Conservation (phyloP, 92 coral and sea anemone species). For the Zoanthus solanderi region DNA sequence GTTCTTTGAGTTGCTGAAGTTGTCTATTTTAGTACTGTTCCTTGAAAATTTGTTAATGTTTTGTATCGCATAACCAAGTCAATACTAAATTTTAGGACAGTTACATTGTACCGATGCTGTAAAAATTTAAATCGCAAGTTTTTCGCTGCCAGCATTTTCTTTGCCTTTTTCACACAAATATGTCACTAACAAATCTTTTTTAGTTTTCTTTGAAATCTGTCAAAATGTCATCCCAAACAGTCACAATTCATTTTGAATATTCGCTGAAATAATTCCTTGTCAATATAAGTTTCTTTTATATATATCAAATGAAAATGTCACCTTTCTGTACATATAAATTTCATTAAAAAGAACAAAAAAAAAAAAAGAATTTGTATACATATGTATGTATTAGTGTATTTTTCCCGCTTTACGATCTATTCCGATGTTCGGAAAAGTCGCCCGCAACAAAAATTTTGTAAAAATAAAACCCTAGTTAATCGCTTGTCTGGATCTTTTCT, state of each 20-base stretch:
- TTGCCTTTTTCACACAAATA: conserved; percentile 27
- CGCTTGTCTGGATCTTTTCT: conserved; percentile 15
- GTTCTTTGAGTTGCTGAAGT: no score
- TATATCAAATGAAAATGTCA: conserved; percentile 20
- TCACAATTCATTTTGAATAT: conserved; percentile 34
- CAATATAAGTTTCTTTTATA: neutral
- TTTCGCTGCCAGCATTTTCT: conserved; percentile 16
- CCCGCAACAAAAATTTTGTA: neutral
- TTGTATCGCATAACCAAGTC: neutral
- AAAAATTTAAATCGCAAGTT: neutral
- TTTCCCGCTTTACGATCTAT: neutral
- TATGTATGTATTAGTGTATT: neutral
- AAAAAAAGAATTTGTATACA: neutral
- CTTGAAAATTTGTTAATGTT: no score
- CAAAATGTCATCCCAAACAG: conserved; percentile 33
- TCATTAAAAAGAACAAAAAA: neutral
- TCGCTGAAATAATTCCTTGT: conserved; percentile 28
- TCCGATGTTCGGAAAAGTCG: neutral
- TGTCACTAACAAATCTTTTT: neutral
- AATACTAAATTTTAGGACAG: neutral
- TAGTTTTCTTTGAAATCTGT: conserved; percentile 17
- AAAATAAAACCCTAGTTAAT: neutral
- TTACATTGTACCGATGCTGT: no score
- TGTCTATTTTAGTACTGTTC: no score
- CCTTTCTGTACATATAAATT: neutral